Conservation (phyloP, 2,888 invertebrate genomes). For the Eristalis pertinax region DNA sequence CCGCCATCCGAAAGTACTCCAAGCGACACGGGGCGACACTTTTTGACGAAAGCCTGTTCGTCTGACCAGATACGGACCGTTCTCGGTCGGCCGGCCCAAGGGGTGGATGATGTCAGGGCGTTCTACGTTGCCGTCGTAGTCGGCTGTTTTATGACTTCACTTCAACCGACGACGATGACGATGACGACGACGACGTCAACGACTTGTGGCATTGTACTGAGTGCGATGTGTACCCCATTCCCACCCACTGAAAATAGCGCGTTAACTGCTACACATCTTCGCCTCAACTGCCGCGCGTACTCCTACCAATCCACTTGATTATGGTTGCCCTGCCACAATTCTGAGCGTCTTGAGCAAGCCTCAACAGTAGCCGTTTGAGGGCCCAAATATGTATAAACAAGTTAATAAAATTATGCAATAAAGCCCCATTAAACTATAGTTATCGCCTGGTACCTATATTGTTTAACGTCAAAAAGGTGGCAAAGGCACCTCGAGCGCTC, state of each 20-base stretch:
- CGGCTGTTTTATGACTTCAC: slow-evolving; percentile 59
- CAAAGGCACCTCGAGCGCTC: slow-evolving; percentile 18
- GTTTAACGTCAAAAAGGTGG: slow-evolving; percentile 38
- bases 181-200: background rate
- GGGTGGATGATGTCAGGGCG: slow-evolving; percentile 4
- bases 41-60: slow-evolving; percentile 19
- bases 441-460: slow-evolving; percentile 57
- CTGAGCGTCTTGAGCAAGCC: background rate
- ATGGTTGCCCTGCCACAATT: slow-evolving; percentile 35
- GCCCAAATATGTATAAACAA: slow-evolving; percentile 55
- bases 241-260: slow-evolving; percentile 41
- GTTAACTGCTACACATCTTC: slow-evolving; percentile 42
- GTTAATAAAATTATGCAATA: slow-evolving; percentile 65
- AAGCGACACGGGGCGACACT: slow-evolving; percentile 58
- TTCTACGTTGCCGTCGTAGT: slow-evolving; percentile 8
- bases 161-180: slow-evolving; percentile 9
- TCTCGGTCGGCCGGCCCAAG: background rate
- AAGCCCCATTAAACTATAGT: slow-evolving; percentile 63
- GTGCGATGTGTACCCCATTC: slow-evolving; percentile 23
- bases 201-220: slow-evolving; percentile 18
- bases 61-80: slow-evolving; percentile 12
- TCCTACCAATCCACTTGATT: slow-evolving; percentile 2
- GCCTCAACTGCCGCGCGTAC: background rate
- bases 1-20: slow-evolving; percentile 36
- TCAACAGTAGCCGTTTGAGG: slow-evolving; percentile 18